phyloP scores from a whole-genome alignment of 2,888 invertebrate genomes.

The Tryphoninae sp. region DNA sequence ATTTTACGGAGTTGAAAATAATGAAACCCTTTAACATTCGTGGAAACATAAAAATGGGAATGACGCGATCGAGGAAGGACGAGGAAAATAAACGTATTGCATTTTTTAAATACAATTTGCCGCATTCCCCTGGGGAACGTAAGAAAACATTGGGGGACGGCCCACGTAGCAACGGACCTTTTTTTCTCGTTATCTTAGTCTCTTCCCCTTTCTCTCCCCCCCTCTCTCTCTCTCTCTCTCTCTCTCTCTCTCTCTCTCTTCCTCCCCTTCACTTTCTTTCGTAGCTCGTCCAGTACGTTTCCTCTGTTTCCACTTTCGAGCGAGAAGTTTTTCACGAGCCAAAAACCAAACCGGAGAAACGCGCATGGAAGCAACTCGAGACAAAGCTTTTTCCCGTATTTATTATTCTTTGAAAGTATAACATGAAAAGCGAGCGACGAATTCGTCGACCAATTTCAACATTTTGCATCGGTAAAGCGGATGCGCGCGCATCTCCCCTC shows the following conservation, averaged over 20 bases:
- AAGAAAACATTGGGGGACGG: constrained; percentile 25
- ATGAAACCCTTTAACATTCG: background rate
- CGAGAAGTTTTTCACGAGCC: constrained; percentile 18
- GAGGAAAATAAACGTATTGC: constrained; percentile 55
- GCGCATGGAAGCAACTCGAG: constrained; percentile 6
- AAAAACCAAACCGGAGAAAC: constrained; percentile 27
- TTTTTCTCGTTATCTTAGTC: constrained; percentile 5
- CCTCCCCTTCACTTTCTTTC: background rate
- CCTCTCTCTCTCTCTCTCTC: constrained; percentile 25
- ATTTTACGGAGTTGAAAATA: too few relatives aligned
- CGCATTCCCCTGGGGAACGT: constrained; percentile 47
- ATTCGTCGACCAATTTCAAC: constrained; percentile 38
- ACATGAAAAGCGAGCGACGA: constrained; percentile 36
- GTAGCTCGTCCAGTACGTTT: constrained; percentile 5
- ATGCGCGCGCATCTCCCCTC: background rate
- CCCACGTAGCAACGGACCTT: constrained; percentile 12
- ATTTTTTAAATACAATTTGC: constrained; percentile 68
- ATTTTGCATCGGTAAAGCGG: constrained; percentile 24
- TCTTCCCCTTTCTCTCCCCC: background rate
- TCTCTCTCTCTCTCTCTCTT: constrained; percentile 22
- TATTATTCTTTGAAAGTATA: constrained; percentile 55
- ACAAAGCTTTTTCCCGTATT: constrained; percentile 47
- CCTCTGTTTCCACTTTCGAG: constrained; percentile 5
- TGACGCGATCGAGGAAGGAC: constrained; percentile 9
- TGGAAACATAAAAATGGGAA: background rate